Evolutionary conservation across 2,113 vertebrate genomes (phyloP).

Genomic region (Accipiter virgatus): DNA sequence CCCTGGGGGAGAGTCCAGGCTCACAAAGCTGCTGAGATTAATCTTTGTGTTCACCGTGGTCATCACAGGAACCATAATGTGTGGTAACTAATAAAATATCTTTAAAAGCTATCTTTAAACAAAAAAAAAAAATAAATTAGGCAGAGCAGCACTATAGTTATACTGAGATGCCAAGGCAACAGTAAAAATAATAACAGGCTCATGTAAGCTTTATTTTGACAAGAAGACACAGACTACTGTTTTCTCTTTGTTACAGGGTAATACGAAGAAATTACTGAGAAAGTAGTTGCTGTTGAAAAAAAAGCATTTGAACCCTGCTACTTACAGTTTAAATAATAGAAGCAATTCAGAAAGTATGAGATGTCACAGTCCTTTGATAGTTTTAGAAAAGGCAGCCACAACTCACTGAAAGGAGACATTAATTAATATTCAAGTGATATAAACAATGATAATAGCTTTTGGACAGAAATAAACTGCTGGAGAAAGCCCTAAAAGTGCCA

Average conservation of each 20-base stretch:
- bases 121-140: neutral
- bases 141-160: neutral
- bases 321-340: neutral
- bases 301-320: neutral
- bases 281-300: neutral
- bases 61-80: accelerated
- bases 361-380: neutral
- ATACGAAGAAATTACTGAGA: neutral
- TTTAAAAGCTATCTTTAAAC: neutral
- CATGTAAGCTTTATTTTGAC: neutral
- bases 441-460: neutral
- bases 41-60: neutral
- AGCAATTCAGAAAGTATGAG: neutral
- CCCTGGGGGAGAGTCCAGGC: neutral
- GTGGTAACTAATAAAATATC: neutral
- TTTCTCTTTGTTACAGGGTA: neutral
- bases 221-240: neutral
- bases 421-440: neutral
- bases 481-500: neutral
- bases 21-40: neutral
- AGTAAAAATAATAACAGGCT: neutral
- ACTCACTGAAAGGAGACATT: neutral
- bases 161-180: neutral
- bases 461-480: neutral
- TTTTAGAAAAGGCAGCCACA: neutral